phyloP scores from a whole-genome alignment of 2,113 vertebrate species.

The Camelus dromedarius region DNA sequence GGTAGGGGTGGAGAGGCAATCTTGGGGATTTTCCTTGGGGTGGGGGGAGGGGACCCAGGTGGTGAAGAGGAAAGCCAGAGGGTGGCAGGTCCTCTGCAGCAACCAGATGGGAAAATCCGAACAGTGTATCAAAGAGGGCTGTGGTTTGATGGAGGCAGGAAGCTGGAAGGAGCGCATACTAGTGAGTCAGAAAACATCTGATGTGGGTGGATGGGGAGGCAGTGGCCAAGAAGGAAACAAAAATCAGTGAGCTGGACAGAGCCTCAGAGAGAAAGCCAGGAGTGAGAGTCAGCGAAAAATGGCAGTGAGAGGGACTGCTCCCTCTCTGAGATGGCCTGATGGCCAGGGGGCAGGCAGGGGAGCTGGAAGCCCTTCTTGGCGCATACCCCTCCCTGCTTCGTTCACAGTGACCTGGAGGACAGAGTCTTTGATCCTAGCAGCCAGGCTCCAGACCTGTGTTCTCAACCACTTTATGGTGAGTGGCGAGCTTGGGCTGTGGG shows the following conservation, averaged over 20 bases:
- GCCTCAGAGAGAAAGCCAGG: neutral
- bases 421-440: neutral
- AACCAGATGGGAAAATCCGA: neutral
- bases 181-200: neutral
- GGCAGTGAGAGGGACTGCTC: neutral
- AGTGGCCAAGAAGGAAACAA: neutral
- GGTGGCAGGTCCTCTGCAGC: no score
- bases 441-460: neutral
- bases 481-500: neutral
- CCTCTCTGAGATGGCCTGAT: neutral
- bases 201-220: neutral
- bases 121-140: neutral
- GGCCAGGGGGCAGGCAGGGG: accelerated
- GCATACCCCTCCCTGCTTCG: no score
- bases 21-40: neutral
- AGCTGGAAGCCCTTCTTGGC: neutral
- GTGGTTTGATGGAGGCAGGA: neutral
- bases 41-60: neutral
- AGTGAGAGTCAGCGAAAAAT: neutral
- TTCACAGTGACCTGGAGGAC: accelerated
- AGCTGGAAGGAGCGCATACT: accelerated
- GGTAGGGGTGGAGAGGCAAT: neutral
- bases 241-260: neutral
- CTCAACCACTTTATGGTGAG: no score
- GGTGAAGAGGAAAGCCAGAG: neutral